A percentile compares a stretch with the other conserved stretches of the same genome.
Evolutionary conservation across 2,797 vertebrate species (phyloP).

Genomic region (Crocodylus rhombifer): DNA sequence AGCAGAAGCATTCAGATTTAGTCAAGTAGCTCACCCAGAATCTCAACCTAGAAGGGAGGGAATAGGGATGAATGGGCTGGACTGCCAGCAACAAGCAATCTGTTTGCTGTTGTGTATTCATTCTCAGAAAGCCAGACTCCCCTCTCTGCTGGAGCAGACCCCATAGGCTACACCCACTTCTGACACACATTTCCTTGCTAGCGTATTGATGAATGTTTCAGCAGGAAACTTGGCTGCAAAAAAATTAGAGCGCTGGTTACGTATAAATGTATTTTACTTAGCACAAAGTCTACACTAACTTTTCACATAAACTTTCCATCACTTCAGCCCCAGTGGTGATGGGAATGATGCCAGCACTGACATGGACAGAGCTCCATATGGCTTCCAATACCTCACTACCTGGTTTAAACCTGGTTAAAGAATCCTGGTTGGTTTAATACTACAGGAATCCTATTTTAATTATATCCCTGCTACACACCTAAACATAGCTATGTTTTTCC

Average conservation of each 20-base stretch:
- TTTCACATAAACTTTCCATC: background rate
- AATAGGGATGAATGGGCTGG: background rate
- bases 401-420: background rate
- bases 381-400: too few relatives aligned
- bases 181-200: background rate
- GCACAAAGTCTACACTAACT: background rate
- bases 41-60: background rate
- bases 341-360: background rate
- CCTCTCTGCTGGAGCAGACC: slow-evolving; percentile 23
- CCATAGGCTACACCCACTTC: background rate
- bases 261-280: background rate
- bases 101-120: slow-evolving; percentile 22
- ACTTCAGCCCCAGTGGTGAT: background rate
- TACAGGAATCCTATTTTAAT: background rate
- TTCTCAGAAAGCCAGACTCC: slow-evolving; percentile 26
- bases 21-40: background rate
- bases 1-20: background rate
- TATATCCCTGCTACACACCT: background rate
- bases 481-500: background rate
- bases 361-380: background rate
- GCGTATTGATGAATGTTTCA: fast-evolving
- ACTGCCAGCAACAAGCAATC: slow-evolving; percentile 4
- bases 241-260: background rate
- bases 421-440: background rate
- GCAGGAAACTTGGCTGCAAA: background rate